Conservation (phyloP, 1,140 invertebrate species). For the Drosophila paulistorum region DNA sequence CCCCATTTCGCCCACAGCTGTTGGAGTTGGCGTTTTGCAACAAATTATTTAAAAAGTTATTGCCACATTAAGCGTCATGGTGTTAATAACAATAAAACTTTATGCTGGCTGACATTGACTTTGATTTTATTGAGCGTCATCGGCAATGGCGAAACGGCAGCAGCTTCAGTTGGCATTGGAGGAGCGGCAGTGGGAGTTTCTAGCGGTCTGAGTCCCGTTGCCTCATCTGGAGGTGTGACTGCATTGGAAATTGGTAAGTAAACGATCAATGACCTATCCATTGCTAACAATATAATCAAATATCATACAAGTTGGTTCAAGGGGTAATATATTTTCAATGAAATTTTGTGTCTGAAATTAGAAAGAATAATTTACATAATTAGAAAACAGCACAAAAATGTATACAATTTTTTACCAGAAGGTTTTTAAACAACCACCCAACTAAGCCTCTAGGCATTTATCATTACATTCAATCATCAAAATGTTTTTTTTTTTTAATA, state of each 20-base stretch:
- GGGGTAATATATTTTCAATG: no score
- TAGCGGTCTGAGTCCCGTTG: slow-evolving; percentile 1
- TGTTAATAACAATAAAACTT: slow-evolving; percentile 82
- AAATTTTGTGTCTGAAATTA: no score
- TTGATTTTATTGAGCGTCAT: slow-evolving; percentile 71
- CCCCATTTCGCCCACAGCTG: slow-evolving; percentile 30
- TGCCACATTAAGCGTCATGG: slow-evolving; percentile 69
- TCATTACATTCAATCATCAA: no score
- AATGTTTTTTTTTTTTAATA: no score
- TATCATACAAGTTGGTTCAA: no score
- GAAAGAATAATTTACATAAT: no score
- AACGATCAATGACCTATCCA: not conserved
- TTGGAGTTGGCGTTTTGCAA: slow-evolving; percentile 65
- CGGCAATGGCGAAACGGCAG: slow-evolving; percentile 4
- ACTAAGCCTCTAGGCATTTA: no score
- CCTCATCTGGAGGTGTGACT: slow-evolving; percentile 28
- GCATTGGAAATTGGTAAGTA: slow-evolving; percentile 73
- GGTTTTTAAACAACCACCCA: no score
- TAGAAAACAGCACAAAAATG: no score
- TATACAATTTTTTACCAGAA: no score
- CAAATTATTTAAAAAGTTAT: slow-evolving; percentile 80
- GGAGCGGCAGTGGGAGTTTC: slow-evolving; percentile 3
- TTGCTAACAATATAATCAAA: not conserved
- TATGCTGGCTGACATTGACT: slow-evolving; percentile 79
- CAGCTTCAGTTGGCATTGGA: slow-evolving; percentile 14